Base-by-base conservation (phyloP, 1,140 invertebrate species). In the Stegodyphus dumicola region DNA sequence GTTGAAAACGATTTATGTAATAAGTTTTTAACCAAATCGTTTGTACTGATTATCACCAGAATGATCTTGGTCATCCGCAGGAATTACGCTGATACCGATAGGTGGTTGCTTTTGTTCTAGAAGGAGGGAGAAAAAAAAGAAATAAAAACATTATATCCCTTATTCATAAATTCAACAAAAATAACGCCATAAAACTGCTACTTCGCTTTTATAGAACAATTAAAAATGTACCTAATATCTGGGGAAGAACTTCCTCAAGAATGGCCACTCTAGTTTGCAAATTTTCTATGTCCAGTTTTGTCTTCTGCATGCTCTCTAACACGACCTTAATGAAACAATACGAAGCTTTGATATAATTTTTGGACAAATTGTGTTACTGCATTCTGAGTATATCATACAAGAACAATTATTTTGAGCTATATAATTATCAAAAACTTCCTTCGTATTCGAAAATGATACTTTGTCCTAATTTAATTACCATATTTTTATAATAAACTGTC, bases 171-270 rank as follows among this genome's bases (percentile, higher is more conserved):
- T 33, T 33, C 33, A 33, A 33, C 33, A 33, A 33, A 33, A 33
- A 33, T 33, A 33, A 33, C 33, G 33, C 33, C 1, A 1, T 33
- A 1, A 33, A 33, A 33, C 33, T 33, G 33, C 33, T 3, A 33
- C 3, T 33, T 33, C 33, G 33, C 33, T 33, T 33, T 33, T 33
- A 3, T 33, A 33, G 33, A 33, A 33, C 33, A 67, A 67, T 2
- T 17, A 67, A 17, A 9, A 69, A n/a, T n/a, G 69, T 65, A 86
- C 84, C 84, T 13, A 86, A 53, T 53, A 86, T 86, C 74, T 86
- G 78, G 5, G 76, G 84, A 6, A 86, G 33, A 15, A 74, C 51
- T 60, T 78, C 84, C 56, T 86, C 84, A 7, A 86, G 51, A 48
- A 86, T 78, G 9, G 76, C 54, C 6, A 86, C 84, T 65, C 84